Percentiles rank a stretch among this genome's conserved stretches.
Evolutionary conservation across 2,888 invertebrate genomes (phyloP).

Genomic region (Drosophila infuscata): DNA sequence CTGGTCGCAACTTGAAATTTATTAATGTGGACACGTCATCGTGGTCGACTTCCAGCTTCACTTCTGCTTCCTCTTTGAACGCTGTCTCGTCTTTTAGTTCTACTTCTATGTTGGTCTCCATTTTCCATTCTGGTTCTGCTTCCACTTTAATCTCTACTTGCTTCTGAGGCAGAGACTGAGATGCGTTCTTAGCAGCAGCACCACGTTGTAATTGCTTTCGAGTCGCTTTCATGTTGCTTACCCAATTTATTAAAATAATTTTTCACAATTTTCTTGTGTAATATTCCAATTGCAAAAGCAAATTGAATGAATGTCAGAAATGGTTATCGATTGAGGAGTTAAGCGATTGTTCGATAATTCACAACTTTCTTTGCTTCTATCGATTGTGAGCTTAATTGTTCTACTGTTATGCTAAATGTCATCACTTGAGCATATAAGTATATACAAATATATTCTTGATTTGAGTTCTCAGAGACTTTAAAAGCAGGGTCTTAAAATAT

Average conservation of each 20-base stretch:
- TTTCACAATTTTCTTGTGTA: neutral
- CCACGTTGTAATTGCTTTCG: neutral
- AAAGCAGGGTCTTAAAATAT: neutral
- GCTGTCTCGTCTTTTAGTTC: neutral
- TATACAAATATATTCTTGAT: neutral
- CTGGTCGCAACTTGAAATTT: neutral
- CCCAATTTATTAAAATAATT: neutral
- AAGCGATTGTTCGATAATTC: neutral
- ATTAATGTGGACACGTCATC: neutral
- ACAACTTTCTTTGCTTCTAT: neutral
- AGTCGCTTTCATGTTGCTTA: neutral
- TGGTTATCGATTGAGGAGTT: neutral
- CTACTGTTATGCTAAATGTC: neutral
- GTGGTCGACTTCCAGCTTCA: neutral
- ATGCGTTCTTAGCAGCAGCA: neutral
- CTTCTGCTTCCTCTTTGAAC: neutral
- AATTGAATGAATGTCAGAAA: neutral
- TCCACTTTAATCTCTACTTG: neutral
- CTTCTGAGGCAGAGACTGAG: neutral
- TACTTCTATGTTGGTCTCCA: neutral
- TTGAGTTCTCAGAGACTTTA: neutral
- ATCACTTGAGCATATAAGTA: neutral
- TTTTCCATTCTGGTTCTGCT: neutral
- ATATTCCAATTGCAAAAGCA: neutral
- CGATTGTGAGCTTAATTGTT: neutral